Conservation (phyloP, 1,140 invertebrate genomes). For the Formica selysi region DNA sequence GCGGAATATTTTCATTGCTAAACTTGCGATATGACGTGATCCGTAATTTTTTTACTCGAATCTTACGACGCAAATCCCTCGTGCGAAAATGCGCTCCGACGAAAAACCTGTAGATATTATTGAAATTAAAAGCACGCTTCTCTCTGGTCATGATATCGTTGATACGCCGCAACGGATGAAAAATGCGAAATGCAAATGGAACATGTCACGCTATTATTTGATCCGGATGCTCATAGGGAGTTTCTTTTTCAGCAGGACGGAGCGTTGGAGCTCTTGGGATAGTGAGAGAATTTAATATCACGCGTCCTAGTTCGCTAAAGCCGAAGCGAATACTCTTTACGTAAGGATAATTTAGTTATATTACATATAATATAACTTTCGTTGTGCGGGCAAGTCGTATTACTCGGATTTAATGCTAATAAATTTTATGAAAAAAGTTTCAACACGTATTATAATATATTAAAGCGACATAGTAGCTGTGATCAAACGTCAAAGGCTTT, state of each 20-base stretch:
- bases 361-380: constrained; percentile 5
- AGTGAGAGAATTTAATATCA: constrained; percentile 71
- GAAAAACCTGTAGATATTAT: constrained; percentile 15
- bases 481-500: neutral
- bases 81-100: neutral
- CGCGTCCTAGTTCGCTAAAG: constrained; percentile 63
- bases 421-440: constrained; percentile 32
- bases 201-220: constrained; percentile 68
- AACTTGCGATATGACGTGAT: constrained; percentile 46
- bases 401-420: neutral
- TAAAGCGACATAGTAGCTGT: neutral
- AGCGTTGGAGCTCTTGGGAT: constrained; percentile 58
- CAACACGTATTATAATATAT: constrained; percentile 1
- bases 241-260: constrained; percentile 42
- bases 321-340: constrained; percentile 43
- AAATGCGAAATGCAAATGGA: constrained; percentile 51
- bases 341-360: constrained; percentile 61
- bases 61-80: neutral
- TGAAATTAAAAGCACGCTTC: constrained; percentile 41
- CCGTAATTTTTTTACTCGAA: constrained; percentile 35
- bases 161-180: constrained; percentile 42
- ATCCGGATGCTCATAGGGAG: constrained; percentile 52
- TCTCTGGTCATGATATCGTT: constrained; percentile 20
- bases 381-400: neutral
- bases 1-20: constrained; percentile 22